These are phyloP conservation scores for Limnephilus marmoratus DNA, from an alignment of 2,888 invertebrate genomes.

Conservation along the genomic window DNA sequence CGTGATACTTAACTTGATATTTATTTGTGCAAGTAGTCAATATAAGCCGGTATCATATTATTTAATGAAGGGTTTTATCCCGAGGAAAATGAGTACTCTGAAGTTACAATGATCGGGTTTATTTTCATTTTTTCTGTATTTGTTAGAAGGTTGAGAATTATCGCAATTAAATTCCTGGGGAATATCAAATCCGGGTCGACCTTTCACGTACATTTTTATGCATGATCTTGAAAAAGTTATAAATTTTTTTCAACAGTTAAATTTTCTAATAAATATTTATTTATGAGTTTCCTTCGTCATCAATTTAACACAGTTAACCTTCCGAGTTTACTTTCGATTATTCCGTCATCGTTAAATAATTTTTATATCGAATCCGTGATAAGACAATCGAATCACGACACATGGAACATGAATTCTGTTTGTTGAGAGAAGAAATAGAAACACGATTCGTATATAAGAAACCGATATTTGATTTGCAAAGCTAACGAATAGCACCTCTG, in stretches of 20 bases:
- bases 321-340: conserved; percentile 37
- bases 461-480: neutral
- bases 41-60: neutral
- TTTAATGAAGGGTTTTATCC: neutral
- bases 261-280: neutral
- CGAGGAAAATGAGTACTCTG: neutral
- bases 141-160: neutral
- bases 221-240: neutral
- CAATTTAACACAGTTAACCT: conserved; percentile 19
- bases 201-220: neutral
- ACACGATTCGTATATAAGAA: conserved; percentile 27
- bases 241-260: neutral
- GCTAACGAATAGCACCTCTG: conserved; percentile 22
- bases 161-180: neutral
- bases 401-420: conserved; percentile 18
- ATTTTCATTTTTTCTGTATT: neutral
- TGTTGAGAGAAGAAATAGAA: conserved; percentile 23
- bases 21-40: conserved; percentile 9
- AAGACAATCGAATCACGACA: conserved; percentile 46
- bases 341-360: conserved; percentile 41
- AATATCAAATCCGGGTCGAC: neutral
- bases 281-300: conserved; percentile 31
- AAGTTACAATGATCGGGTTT: neutral
- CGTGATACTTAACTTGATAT: conserved; percentile 4
- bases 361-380: conserved; percentile 47